Conservation (phyloP, 1,140 invertebrate species). For the Drosophila pandora region DNA sequence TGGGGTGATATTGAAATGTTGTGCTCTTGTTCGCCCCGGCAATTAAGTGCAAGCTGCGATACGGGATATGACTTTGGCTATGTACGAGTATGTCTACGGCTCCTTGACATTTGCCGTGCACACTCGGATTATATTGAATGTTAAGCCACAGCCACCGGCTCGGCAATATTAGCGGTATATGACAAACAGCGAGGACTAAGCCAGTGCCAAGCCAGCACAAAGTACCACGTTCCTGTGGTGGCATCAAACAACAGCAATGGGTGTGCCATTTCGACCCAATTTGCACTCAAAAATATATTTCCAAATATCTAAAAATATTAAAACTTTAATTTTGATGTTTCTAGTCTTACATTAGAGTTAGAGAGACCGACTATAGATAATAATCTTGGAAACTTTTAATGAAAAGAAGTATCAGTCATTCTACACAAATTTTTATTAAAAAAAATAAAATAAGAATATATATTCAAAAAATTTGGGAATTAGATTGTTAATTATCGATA, state of each 20-base stretch:
- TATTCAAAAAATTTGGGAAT: too few species aligned
- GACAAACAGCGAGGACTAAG: constrained; percentile 60
- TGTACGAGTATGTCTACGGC: not conserved
- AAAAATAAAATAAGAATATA: too few species aligned
- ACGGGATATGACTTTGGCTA: constrained; percentile 57
- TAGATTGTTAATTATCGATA: too few species aligned
- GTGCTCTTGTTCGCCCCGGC: constrained; percentile 54
- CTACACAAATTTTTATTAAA: too few species aligned
- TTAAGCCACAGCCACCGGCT: constrained; percentile 52
- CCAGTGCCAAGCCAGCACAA: constrained; percentile 51
- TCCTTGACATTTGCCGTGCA: constrained; percentile 1
- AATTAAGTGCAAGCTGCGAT: constrained; percentile 73
- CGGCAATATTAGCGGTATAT: constrained; percentile 73
- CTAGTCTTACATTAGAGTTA: too few species aligned
- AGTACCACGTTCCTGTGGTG: constrained; percentile 39
- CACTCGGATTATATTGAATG: constrained; percentile 33
- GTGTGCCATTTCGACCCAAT: not conserved
- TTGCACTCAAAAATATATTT: constrained; percentile 19
- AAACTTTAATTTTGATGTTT: not conserved
- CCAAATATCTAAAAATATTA: not conserved
- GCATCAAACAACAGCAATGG: not conserved
- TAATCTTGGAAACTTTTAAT: too few species aligned
- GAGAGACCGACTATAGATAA: too few species aligned
- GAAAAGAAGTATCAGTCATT: too few species aligned
- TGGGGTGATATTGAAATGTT: constrained; percentile 61